Evolutionary conservation across 2,888 invertebrate species (phyloP).

Genomic region (Tetranychus piercei): DNA sequence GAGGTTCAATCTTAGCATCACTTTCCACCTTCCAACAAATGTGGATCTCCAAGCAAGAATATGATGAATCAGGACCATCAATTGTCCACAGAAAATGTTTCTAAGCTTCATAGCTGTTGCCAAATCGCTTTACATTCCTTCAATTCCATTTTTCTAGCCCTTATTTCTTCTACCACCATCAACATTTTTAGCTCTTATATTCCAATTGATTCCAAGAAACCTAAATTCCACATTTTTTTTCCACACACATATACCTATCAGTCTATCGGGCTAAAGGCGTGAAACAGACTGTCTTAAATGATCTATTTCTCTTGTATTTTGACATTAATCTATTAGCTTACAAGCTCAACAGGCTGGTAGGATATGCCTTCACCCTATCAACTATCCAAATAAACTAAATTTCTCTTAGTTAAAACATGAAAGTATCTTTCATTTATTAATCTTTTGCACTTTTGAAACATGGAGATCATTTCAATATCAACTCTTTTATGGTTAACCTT

Average conservation of each 20-base stretch:
- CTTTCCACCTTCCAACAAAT: constrained; percentile 75
- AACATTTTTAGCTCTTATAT: not conserved
- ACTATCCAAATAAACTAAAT: not conserved
- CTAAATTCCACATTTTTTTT: not conserved
- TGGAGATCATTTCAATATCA: too few species aligned
- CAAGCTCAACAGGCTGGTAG: not conserved
- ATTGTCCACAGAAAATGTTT: constrained; percentile 94
- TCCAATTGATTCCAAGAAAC: not conserved
- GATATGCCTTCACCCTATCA: not conserved
- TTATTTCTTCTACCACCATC: not conserved
- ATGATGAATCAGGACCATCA: constrained; percentile 85
- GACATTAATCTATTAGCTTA: not conserved
- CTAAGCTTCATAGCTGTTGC: constrained; percentile 44
- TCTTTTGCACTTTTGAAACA: too few species aligned
- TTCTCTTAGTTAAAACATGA: not conserved
- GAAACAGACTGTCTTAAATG: not conserved
- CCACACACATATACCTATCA: not conserved
- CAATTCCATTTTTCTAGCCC: not conserved
- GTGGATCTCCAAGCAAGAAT: constrained; percentile 94
- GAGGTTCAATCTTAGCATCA: constrained; percentile 85
- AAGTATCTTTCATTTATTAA: too few species aligned
- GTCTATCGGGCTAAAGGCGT: not conserved
- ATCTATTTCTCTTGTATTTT: not conserved
- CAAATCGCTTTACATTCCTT: not conserved
- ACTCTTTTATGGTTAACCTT: too few species aligned